A percentile compares a stretch with the other conserved stretches of the same genome.
phyloP scores from a whole-genome alignment of 2,888 invertebrate species.

The Mayetiola destructor region DNA sequence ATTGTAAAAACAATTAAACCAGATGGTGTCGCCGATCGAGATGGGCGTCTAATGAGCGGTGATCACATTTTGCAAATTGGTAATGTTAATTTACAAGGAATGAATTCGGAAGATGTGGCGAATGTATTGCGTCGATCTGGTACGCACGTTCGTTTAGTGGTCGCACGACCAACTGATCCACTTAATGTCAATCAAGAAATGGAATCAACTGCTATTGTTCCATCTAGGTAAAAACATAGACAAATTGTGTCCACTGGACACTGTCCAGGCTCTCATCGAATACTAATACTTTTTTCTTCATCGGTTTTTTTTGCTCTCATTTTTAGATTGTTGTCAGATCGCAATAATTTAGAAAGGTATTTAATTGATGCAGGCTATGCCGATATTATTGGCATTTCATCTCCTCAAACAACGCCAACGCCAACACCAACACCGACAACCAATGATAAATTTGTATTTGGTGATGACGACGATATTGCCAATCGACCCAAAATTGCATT shows the following conservation, averaged over 20 bases:
- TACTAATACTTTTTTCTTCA: no score
- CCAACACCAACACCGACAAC: conserved; percentile 25
- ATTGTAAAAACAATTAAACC: conserved; percentile 97
- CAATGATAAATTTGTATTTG: background rate
- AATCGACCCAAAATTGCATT: conserved; percentile 28
- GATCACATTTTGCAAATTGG: conserved; percentile 96
- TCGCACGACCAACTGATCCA: conserved; percentile 81
- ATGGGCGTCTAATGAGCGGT: conserved; percentile 91
- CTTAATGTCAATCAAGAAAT: conserved; percentile 42
- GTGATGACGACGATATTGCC: conserved; percentile 16
- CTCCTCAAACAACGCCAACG: conserved; percentile 34
- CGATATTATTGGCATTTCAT: conserved; percentile 52
- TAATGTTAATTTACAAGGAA: conserved; percentile 81
- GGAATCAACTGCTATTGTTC: conserved; percentile 48
- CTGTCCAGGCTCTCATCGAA: no score
- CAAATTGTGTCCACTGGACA: no score
- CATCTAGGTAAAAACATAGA: conserved; percentile 38
- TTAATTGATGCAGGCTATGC: conserved; percentile 69
- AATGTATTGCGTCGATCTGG: conserved; percentile 90
- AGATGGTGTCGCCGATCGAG: conserved; percentile 93
- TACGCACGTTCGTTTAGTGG: conserved; percentile 84
- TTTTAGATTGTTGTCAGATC: conserved; percentile 62
- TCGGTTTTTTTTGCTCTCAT: background rate
- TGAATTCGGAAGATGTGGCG: conserved; percentile 97
- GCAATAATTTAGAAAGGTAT: conserved; percentile 72